These are phyloP conservation scores for Cancer borealis DNA, from an alignment of 2,888 invertebrate species.

Conservation along the genomic window DNA sequence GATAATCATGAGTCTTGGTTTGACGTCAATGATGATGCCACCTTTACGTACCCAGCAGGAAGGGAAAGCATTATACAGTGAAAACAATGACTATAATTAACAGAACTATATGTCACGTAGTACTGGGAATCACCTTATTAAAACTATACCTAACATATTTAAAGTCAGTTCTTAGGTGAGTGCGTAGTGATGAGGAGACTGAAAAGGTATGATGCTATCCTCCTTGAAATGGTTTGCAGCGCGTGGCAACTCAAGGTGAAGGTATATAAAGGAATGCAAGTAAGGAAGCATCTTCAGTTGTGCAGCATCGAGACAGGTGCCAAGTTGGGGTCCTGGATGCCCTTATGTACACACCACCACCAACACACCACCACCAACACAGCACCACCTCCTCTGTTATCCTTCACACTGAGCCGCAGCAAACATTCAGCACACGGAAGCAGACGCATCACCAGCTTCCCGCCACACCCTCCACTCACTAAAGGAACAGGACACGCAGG, in stretches of 20 bases:
- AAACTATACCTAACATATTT: background rate
- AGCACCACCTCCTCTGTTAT: background rate
- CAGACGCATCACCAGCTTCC: background rate
- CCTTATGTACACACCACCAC: background rate
- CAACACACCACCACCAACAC: background rate
- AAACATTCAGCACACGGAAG: background rate
- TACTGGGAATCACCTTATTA: background rate
- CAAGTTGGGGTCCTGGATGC: background rate
- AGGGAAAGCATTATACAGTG: background rate
- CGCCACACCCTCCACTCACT: background rate
- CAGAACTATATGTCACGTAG: too few species aligned
- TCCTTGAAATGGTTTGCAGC: background rate
- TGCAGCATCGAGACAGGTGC: background rate
- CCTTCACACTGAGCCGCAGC: background rate
- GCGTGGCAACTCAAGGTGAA: background rate
- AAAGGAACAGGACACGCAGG: background rate
- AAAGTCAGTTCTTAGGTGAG: background rate
- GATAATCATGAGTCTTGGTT: background rate
- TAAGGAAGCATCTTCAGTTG: background rate
- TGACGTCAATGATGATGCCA: background rate
- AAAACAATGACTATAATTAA: background rate
- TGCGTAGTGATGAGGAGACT: background rate
- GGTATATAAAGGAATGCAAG: constrained; percentile 9
- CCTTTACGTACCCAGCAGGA: background rate
- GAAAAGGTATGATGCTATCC: background rate